Evolutionary conservation across 2,888 invertebrate species (phyloP).

Genomic region (Morpho achilles): DNA sequence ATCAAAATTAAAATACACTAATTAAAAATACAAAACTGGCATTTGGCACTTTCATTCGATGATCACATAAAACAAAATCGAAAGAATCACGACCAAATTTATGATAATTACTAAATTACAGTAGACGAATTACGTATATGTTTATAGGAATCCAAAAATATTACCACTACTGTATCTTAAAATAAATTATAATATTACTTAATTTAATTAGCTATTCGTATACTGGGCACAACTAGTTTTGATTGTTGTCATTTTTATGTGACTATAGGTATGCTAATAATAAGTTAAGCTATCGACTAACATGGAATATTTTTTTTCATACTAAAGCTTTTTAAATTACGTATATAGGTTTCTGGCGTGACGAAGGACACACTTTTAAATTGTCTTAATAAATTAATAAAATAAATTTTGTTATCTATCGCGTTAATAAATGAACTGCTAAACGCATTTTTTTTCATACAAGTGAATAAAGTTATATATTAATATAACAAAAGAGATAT

Average conservation of each 20-base stretch:
- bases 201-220: conserved; percentile 75
- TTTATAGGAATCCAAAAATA: conserved; percentile 80
- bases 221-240: conserved; percentile 80
- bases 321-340: conserved; percentile 75
- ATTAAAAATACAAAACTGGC: conserved; percentile 43
- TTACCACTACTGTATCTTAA: conserved; percentile 76
- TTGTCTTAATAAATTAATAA: too few species aligned
- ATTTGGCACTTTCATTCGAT: conserved; percentile 69
- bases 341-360: conserved; percentile 62
- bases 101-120: conserved; percentile 47
- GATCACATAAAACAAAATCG: conserved; percentile 38
- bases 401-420: too few species aligned
- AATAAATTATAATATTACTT: conserved; percentile 74
- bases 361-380: conserved; percentile 10
- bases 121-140: conserved; percentile 73
- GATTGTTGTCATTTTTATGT: conserved; percentile 75
- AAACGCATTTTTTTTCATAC: too few species aligned
- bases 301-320: conserved; percentile 72
- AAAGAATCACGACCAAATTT: conserved; percentile 66
- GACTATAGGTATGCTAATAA: conserved; percentile 77
- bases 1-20: conserved; percentile 34
- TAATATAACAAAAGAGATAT: too few species aligned
- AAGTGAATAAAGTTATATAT: too few species aligned
- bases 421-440: too few species aligned
- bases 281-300: conserved; percentile 77